phyloP scores from a whole-genome alignment of 2,888 invertebrate species.

The Philereme vetulata region DNA sequence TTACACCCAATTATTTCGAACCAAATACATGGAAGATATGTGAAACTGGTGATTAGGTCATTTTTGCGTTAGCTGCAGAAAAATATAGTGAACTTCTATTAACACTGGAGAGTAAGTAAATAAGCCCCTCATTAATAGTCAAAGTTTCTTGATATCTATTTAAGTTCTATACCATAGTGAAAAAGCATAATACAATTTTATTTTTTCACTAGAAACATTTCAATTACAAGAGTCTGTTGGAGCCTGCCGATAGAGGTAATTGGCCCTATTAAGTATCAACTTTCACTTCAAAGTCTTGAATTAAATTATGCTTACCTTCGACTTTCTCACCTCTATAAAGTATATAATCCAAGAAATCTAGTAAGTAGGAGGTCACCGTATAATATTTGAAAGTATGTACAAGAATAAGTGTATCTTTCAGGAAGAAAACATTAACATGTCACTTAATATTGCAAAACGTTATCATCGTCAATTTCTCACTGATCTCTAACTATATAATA shows the following conservation, averaged over 20 bases:
- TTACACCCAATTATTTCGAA: conserved; percentile 35
- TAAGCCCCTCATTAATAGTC: too few species aligned
- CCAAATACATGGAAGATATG: conserved; percentile 30
- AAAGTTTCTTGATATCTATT: too few species aligned
- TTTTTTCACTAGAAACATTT: too few species aligned
- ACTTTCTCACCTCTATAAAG: too few species aligned
- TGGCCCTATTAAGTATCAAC: conserved; percentile 16
- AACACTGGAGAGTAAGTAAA: too few species aligned
- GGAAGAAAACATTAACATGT: neutral
- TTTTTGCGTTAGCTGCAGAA: conserved; percentile 17
- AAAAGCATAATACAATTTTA: too few species aligned
- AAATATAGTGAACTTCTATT: too few species aligned
- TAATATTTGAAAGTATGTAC: neutral
- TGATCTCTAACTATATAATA: neutral
- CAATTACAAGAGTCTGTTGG: too few species aligned
- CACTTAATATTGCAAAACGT: neutral
- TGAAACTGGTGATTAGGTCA: conserved; percentile 29
- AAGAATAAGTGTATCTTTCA: too few species aligned
- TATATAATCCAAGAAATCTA: too few species aligned
- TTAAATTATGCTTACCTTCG: neutral
- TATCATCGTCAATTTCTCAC: neutral
- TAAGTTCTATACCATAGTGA: too few species aligned
- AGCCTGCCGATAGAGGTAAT: neutral
- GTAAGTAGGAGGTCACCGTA: conserved; percentile 2
- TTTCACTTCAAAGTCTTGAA: conserved; percentile 18